phyloP scores from a whole-genome alignment of 2,888 invertebrate species.

The Cryptus armator region DNA sequence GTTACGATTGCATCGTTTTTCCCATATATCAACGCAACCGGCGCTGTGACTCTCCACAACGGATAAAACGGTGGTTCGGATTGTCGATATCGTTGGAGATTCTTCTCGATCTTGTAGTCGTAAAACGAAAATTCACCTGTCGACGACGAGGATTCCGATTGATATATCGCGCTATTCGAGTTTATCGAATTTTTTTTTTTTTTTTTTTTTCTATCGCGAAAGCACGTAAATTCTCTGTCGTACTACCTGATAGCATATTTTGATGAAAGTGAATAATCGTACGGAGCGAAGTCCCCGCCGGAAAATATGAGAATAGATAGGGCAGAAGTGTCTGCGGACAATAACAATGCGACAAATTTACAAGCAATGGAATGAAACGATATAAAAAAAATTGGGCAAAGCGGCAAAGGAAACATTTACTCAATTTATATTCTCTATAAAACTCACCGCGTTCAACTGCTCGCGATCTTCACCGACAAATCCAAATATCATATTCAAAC shows the following conservation, averaged over 20 bases:
- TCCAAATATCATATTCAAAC: conserved; percentile 90
- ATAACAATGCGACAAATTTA: background rate
- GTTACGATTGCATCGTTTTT: conserved; percentile 71
- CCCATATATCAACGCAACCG: conserved; percentile 74
- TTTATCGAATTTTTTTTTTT: background rate
- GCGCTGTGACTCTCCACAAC: conserved; percentile 70
- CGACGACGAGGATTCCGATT: background rate
- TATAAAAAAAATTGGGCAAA: background rate
- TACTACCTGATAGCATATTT: conserved; percentile 61
- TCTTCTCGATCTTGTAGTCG: conserved; percentile 69
- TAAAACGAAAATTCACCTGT: conserved; percentile 73
- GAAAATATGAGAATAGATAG: conserved; percentile 63
- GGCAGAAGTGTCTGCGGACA: conserved; percentile 65
- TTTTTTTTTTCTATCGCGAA: background rate
- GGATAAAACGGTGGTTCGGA: conserved; percentile 70
- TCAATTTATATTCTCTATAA: background rate
- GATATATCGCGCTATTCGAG: background rate
- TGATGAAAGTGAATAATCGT: conserved; percentile 67
- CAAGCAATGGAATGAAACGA: background rate
- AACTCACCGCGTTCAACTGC: conserved; percentile 88
- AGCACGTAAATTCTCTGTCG: conserved; percentile 9
- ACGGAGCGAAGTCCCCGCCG: conserved; percentile 66
- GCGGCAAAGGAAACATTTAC: background rate
- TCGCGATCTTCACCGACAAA: conserved; percentile 89
- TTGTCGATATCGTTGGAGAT: conserved; percentile 69